A percentile compares a stretch with the other conserved stretches of the same genome.
Evolutionary conservation across 2,888 invertebrate species (phyloP).

Genomic region (Sericinus montela): DNA sequence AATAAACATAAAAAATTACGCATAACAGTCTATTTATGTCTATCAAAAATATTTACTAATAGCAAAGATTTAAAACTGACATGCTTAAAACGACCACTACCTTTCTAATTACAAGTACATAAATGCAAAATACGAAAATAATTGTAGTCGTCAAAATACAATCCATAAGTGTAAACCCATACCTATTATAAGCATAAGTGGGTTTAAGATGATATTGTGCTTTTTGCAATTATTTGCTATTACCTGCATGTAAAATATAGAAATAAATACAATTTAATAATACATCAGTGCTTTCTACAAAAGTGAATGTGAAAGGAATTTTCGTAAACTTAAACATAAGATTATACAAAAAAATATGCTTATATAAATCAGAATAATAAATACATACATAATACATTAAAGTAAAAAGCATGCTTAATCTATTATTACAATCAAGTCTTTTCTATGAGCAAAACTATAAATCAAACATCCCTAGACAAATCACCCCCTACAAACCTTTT

Average conservation of each 20-base stretch:
- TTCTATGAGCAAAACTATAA: slow-evolving; percentile 17
- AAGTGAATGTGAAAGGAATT: no score
- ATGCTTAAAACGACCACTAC: slow-evolving; percentile 9
- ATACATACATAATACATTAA: no score
- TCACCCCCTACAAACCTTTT: slow-evolving; percentile 22
- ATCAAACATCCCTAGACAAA: slow-evolving; percentile 21
- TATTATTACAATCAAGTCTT: slow-evolving; percentile 15
- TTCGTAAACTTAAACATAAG: neutral
- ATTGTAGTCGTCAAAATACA: neutral
- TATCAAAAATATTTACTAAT: neutral
- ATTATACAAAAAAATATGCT: neutral
- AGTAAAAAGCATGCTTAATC: slow-evolving; percentile 20
- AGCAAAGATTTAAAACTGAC: neutral
- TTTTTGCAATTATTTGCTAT: no score
- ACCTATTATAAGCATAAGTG: neutral
- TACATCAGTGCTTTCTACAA: no score
- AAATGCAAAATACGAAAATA: neutral
- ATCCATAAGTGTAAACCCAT: slow-evolving; percentile 3
- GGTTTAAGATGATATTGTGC: neutral
- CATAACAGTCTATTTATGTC: neutral
- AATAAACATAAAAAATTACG: neutral
- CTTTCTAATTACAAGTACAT: slow-evolving; percentile 4
- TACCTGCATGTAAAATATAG: no score
- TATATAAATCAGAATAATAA: neutral
- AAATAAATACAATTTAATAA: no score